phyloP scores from a whole-genome alignment of 2,113 vertebrate genomes.

The Cyprinus carpio region DNA sequence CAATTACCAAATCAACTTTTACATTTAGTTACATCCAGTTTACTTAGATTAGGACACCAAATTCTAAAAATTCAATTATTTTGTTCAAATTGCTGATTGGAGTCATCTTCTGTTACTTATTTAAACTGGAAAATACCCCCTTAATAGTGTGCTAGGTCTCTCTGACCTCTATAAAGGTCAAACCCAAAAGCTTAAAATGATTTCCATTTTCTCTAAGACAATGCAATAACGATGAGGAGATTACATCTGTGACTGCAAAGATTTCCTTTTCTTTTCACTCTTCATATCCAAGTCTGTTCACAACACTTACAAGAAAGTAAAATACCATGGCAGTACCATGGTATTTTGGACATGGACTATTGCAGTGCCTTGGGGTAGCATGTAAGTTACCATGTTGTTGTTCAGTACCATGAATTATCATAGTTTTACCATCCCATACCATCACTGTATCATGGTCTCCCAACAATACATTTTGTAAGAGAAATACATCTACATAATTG shows the following conservation, averaged over 20 bases:
- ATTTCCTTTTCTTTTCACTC: not conserved
- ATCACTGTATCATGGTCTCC: not conserved
- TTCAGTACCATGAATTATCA: not conserved
- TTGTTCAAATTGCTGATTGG: not conserved
- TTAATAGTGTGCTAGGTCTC: not conserved
- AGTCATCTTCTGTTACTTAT: not conserved
- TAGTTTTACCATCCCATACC: not conserved
- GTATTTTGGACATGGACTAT: too few relatives aligned
- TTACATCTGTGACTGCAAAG: constrained; percentile 1
- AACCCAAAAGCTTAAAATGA: not conserved
- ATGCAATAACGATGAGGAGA: not conserved
- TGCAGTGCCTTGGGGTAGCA: not conserved
- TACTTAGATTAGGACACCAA: not conserved
- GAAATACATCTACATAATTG: not conserved
- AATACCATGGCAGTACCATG: not conserved
- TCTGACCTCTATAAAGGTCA: constrained; percentile 3
- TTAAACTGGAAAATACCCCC: not conserved
- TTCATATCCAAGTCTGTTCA: not conserved
- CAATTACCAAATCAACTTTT: not conserved
- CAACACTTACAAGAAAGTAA: not conserved
- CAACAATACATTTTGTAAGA: not conserved
- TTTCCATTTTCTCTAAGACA: not conserved
- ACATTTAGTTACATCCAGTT: not conserved
- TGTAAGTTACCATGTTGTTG: not conserved
- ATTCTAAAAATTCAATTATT: not conserved